Evolutionary conservation across 2,113 vertebrate species (phyloP).

Genomic region (Pungitius pungitius): DNA sequence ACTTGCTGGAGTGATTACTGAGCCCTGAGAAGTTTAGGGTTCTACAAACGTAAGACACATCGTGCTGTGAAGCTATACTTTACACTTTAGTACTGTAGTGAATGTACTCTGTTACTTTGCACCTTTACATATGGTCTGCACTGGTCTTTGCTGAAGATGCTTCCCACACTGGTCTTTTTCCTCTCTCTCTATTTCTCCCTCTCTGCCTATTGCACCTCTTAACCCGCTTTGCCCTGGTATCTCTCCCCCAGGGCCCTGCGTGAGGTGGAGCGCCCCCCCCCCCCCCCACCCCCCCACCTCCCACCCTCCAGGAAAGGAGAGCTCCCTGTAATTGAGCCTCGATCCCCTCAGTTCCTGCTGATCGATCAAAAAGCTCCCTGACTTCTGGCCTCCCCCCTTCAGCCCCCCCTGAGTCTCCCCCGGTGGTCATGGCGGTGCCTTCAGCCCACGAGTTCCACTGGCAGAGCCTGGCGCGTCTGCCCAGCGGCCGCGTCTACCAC

Average conservation of each 20-base stretch:
- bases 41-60: background rate
- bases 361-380: conserved; percentile 13
- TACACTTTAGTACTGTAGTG: background rate
- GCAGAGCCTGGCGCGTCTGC: conserved; percentile 89
- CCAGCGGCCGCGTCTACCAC: conserved; percentile 91
- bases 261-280: conserved; percentile 9
- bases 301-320: conserved; percentile 26
- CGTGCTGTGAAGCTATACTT: background rate
- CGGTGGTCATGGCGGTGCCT: conserved; percentile 85
- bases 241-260: conserved; percentile 35
- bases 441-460: conserved; percentile 91
- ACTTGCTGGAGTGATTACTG: background rate
- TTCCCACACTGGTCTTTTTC: too few relatives aligned
- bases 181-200: background rate
- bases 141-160: background rate
- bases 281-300: too few relatives aligned
- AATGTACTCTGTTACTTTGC: background rate
- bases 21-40: background rate
- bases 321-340: conserved; percentile 31
- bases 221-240: conserved; percentile 19
- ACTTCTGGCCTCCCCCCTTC: conserved; percentile 6
- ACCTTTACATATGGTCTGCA: background rate
- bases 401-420: conserved; percentile 10
- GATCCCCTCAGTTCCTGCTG: conserved; percentile 1
- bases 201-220: background rate